These are phyloP conservation scores for Halyomorpha halys DNA, from an alignment of 1,140 invertebrate genomes.

Conservation along the genomic window DNA sequence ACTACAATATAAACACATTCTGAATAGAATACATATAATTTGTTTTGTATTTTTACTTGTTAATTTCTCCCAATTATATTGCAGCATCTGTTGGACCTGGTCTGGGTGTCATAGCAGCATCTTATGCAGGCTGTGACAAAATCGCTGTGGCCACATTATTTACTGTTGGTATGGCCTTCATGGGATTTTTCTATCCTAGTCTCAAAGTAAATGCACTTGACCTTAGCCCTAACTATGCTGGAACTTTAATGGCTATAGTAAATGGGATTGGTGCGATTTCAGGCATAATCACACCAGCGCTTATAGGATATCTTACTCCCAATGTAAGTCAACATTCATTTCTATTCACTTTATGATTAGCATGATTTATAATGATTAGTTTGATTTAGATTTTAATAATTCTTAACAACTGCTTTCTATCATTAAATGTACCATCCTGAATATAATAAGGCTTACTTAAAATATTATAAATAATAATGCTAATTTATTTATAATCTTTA, in stretches of 20 bases:
- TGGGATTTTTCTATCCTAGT: slow-evolving; percentile 64
- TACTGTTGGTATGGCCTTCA: slow-evolving; percentile 58
- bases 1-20: too few species aligned
- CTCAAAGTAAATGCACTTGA: slow-evolving; percentile 74
- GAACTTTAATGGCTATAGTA: slow-evolving; percentile 70
- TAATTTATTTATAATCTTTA: too few species aligned
- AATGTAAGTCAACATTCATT: slow-evolving; percentile 53
- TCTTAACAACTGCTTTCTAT: too few species aligned
- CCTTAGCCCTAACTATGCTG: slow-evolving; percentile 70
- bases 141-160: slow-evolving; percentile 52
- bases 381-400: too few species aligned
- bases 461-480: too few species aligned
- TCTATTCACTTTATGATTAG: too few species aligned
- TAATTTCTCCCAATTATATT: slow-evolving; percentile 35
- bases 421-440: too few species aligned
- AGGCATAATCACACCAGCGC: slow-evolving; percentile 65
- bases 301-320: slow-evolving; percentile 64
- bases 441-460: too few species aligned
- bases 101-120: slow-evolving; percentile 66
- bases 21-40: too few species aligned
- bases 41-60: too few species aligned
- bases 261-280: slow-evolving; percentile 74
- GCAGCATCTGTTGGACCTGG: slow-evolving; percentile 60
- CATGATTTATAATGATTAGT: background rate
- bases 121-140: slow-evolving; percentile 65